Base-by-base conservation (phyloP, 1,140 invertebrate species). In the Helicoverpa zea region DNA sequence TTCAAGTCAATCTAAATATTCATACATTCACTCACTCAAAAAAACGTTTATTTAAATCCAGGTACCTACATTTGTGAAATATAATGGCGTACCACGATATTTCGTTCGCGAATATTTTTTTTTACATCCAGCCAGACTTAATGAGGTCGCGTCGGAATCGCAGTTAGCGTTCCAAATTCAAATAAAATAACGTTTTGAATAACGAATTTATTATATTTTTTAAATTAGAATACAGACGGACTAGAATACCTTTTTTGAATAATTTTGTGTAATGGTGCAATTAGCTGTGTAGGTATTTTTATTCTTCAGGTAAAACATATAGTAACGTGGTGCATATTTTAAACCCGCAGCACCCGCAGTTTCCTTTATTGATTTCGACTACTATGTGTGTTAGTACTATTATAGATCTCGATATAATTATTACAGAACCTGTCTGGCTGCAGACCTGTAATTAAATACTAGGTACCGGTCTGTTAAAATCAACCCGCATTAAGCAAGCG, bases 141-240 rank as follows among this genome's bases (percentile, higher is more conserved):
- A 72, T 72, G 68, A 72, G 68, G 68, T 54, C 68, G 68, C 14
- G 3, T 70, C 49, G 68, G 68, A 63, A n/a, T 54, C 49, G 64
- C 64, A 68, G 64, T 49, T 49, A 54, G 49, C 49, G 47, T 72
- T 51, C 68, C 49, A 30, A 52, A 72, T 72, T 72, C 49, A 72
- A 72, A 72, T 70, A 70, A 52, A 70, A 70, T 72, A n/a, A 54
- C 16, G 64, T 72, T 72, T 2, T 54, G 68, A n/a, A 72, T 68
- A 18, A 54, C 49, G 68, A 52, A 72, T 66, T 66, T 49, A 11
- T 29, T 70, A 13, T 64, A 43, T 35, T 29, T 70, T 68, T 23
- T 0, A 18, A 23, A 23, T 68, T 47, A 16, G 9, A 43, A 16
- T n/a, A 56, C 4, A 56, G n/a, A n/a, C 16, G 16, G 59, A 18